Evolutionary conservation across 2,888 invertebrate genomes (phyloP).

Genomic region (Frankliniella fusca): DNA sequence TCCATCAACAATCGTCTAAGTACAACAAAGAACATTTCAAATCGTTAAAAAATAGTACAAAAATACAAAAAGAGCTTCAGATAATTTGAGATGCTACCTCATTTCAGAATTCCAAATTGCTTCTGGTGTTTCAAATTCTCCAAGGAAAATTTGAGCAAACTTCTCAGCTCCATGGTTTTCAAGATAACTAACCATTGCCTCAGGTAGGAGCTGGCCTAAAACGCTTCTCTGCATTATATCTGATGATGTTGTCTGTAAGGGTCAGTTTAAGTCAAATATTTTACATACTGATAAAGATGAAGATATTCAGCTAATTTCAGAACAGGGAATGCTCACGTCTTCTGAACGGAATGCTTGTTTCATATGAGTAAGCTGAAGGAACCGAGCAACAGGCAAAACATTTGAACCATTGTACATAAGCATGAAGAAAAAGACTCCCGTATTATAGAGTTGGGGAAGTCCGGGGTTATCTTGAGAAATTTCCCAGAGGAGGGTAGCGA

Average conservation of each 20-base stretch:
- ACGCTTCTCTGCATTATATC: slow-evolving; percentile 91
- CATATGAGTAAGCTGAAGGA: slow-evolving; percentile 90
- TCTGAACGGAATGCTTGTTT: slow-evolving; percentile 92
- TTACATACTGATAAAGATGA: slow-evolving; percentile 35
- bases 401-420: slow-evolving; percentile 98
- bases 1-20: slow-evolving; percentile 85
- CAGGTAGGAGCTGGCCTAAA: slow-evolving; percentile 88
- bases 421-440: slow-evolving; percentile 97
- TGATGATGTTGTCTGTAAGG: slow-evolving; percentile 50
- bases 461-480: slow-evolving; percentile 95
- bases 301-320: slow-evolving; percentile 31
- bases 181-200: slow-evolving; percentile 98
- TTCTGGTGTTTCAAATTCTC: slow-evolving; percentile 97
- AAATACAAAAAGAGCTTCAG: slow-evolving; percentile 31
- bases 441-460: slow-evolving; percentile 87
- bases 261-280: slow-evolving; percentile 37
- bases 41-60: slow-evolving; percentile 25
- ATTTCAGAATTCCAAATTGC: slow-evolving; percentile 99
- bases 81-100: slow-evolving; percentile 56
- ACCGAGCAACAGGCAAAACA: slow-evolving; percentile 88
- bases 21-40: slow-evolving; percentile 33
- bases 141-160: slow-evolving; percentile 95
- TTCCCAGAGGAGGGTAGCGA: slow-evolving; percentile 81
- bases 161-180: slow-evolving; percentile 98
- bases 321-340: slow-evolving; percentile 58